Base-by-base conservation (phyloP, 1,140 invertebrate genomes). In the Papilio dardanus region DNA sequence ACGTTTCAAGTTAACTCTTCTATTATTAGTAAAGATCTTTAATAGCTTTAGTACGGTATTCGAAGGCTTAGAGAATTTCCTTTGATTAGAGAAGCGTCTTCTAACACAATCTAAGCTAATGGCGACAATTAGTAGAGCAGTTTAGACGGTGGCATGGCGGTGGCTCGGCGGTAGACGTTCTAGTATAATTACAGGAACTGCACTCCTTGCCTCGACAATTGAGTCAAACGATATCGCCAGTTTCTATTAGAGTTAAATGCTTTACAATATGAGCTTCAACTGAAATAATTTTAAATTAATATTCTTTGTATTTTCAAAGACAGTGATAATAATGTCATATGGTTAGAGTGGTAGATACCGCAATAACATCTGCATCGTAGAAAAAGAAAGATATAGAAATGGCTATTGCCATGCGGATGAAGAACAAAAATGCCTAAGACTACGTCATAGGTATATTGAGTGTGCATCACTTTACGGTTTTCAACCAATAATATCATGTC, bases 21-120 rank as follows among this genome's bases (percentile, higher is more conserved):
- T 24, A 21, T 54, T 28, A 54, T 54, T 8, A 54, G 7, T 24
- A 54, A 54, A 54, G 8, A 58, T 58, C 54, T 12, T 21, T 58
- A 58, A 58, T 58, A 28, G 24, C 8, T 58, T 58, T 58, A 58
- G 21, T 24, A 58, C 24, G 5, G 0, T 58, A 58, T 24, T 24
- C 8, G 21, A 8, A 46, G 8, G 54, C 54, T 58, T 58, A 30
- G 54, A 58, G 21, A 28, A 58, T 58, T 58, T 58, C 54, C 54
- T 58, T 58, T 58, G 54, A 58, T 58, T 58, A 58, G 10, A 24
- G 54, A 21, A 58, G 10, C 21, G 54, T 58, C 54, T 58, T 28
- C 24, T 58, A 58, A 58, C 54, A 58, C 54, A 58, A 58, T 58
- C 54, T 58, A 58, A 58, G 54, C 54, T 58, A 58, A 58, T 58